Conservation (phyloP, 1,140 invertebrate species). For the Triops cancriformis region DNA sequence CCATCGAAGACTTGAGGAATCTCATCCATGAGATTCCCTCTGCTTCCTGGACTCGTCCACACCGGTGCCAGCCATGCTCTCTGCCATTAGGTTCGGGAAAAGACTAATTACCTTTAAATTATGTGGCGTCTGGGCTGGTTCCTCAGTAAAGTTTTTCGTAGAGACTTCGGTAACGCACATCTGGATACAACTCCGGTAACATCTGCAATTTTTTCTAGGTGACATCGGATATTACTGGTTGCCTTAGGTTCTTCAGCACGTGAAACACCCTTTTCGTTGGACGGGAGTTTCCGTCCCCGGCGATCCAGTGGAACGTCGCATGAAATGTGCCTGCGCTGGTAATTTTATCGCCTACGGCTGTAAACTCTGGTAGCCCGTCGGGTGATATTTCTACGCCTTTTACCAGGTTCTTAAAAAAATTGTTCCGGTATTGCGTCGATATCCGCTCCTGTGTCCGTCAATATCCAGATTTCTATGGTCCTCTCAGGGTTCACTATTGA, state of each 20-base stretch:
- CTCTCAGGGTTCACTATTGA: not conserved
- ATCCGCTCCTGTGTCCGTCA: not conserved
- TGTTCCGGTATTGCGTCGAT: not conserved
- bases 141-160: not conserved
- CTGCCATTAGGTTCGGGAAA: not conserved
- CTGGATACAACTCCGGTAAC: not conserved
- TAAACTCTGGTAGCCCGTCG: not conserved
- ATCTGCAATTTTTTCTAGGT: conserved; percentile 14
- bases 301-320: not conserved
- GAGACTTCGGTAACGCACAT: not conserved
- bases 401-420: not conserved
- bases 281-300: not conserved
- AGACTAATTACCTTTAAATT: not conserved
- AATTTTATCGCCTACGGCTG: not conserved
- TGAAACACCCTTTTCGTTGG: not conserved
- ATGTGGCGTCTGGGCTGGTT: not conserved
- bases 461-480: not conserved
- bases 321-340: conserved; percentile 10
- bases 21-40: not conserved
- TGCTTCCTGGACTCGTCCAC: not conserved
- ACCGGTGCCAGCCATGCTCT: not conserved
- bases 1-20: conserved; percentile 16
- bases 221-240: not conserved
- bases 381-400: not conserved
- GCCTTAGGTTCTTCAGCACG: not conserved